These are phyloP conservation scores for Pristionchus mayeri DNA, from an alignment of 2,888 invertebrate species.

Conservation along the genomic window DNA sequence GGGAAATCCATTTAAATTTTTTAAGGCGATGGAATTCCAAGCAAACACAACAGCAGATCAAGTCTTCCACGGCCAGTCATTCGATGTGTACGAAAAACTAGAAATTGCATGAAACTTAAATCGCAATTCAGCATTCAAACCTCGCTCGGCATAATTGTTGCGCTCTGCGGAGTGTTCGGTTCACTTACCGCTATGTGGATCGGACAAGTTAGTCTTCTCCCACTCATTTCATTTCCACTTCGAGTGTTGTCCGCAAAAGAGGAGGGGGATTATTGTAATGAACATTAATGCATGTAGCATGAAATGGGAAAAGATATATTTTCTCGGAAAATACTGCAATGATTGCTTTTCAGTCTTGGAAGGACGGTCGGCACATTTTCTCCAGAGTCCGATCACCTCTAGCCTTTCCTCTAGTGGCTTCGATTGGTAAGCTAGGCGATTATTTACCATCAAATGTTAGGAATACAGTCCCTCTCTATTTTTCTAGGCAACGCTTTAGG, in stretches of 20 bases:
- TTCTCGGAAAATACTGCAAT: not conserved
- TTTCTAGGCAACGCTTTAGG: too few species aligned
- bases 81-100: not conserved
- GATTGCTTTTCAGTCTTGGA: constrained; percentile 1
- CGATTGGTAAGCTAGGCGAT: not conserved
- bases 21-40: constrained; percentile 35
- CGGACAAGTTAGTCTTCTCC: too few species aligned
- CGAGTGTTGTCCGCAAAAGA: too few species aligned
- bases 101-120: not conserved
- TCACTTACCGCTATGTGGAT: not conserved
- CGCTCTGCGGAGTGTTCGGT: not conserved
- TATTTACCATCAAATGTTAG: too few species aligned
- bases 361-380: not conserved
- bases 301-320: not conserved
- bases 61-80: constrained; percentile 17
- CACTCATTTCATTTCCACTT: too few species aligned
- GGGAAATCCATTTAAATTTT: not conserved
- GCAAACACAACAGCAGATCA: not conserved
- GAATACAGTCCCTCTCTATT: too few species aligned
- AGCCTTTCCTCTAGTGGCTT: constrained; percentile 8
- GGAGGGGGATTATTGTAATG: too few species aligned
- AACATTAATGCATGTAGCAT: not conserved
- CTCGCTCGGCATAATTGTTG: not conserved
- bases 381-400: not conserved
- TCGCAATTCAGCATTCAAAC: constrained; percentile 3